phyloP scores from a whole-genome alignment of 2,113 vertebrate genomes.

The Ondatra zibethicus region DNA sequence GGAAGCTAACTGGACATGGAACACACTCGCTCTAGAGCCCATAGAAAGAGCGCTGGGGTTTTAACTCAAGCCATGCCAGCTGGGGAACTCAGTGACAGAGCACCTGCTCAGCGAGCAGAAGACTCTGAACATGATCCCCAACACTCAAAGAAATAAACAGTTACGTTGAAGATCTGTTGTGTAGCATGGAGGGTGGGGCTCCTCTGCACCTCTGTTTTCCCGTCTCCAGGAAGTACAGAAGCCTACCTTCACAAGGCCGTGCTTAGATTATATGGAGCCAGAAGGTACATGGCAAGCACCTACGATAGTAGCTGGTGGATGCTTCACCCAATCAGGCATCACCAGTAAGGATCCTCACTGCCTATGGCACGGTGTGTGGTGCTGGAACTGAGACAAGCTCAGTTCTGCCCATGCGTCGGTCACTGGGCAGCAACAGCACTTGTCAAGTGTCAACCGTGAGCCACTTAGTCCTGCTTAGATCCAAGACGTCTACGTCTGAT shows the following conservation, averaged over 20 bases:
- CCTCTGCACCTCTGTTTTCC: not conserved
- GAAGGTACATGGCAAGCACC: not conserved
- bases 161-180: not conserved
- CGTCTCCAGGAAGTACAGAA: not conserved
- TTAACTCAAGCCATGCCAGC: not conserved
- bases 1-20: not conserved
- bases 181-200: not conserved
- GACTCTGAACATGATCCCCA: not conserved
- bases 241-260: not conserved
- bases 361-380: not conserved
- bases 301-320: not conserved
- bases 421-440: not conserved
- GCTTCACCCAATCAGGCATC: not conserved
- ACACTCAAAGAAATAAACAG: not conserved
- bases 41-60: not conserved
- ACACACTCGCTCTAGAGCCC: not conserved
- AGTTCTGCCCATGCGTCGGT: too few relatives aligned
- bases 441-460: not conserved
- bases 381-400: not conserved
- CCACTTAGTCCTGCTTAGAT: fast-evolving
- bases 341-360: not conserved
- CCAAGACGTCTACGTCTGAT: not conserved
- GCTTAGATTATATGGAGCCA: not conserved
- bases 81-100: not conserved
- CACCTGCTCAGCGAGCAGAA: not conserved